Percentiles rank a stretch among this genome's conserved stretches.
These are phyloP conservation scores for Drosophila guanche DNA, from an alignment of 1,140 invertebrate species.

Conservation along the genomic window DNA sequence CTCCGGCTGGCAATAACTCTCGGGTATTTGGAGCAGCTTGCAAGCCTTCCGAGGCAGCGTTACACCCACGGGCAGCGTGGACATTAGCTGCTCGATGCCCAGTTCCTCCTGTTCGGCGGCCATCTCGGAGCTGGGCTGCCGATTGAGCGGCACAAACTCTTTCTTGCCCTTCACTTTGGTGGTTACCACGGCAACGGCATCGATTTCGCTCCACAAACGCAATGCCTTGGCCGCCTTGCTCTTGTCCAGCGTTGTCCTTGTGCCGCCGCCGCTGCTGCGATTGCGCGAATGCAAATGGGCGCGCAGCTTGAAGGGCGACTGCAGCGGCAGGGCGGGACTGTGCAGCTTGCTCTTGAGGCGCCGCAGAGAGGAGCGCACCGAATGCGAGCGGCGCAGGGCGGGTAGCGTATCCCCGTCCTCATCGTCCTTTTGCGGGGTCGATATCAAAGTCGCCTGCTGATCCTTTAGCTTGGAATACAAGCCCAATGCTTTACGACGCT, in stretches of 20 bases:
- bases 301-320: constrained; percentile 79
- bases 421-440: constrained; percentile 59
- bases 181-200: constrained; percentile 60
- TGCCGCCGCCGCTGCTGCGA: constrained; percentile 31
- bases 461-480: constrained; percentile 69
- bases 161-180: constrained; percentile 61
- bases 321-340: constrained; percentile 58
- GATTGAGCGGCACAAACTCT: constrained; percentile 56
- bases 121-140: constrained; percentile 19
- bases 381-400: constrained; percentile 87
- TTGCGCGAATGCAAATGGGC: constrained; percentile 64
- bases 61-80: constrained; percentile 61
- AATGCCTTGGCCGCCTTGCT: constrained; percentile 55
- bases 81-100: constrained; percentile 70
- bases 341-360: constrained; percentile 84
- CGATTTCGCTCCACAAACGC: constrained; percentile 59
- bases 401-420: constrained; percentile 58
- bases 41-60: constrained; percentile 71
- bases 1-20: constrained; percentile 49
- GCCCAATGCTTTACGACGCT: constrained; percentile 65
- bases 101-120: constrained; percentile 42
- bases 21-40: constrained; percentile 77
- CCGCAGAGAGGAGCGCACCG: constrained; percentile 89
- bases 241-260: constrained; percentile 44
- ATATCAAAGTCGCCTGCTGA: constrained; percentile 73